A percentile compares a stretch with the other conserved stretches of the same genome.
These are phyloP conservation scores for Frankliniella intonsa DNA, from an alignment of 2,888 invertebrate species.

Conservation along the genomic window DNA sequence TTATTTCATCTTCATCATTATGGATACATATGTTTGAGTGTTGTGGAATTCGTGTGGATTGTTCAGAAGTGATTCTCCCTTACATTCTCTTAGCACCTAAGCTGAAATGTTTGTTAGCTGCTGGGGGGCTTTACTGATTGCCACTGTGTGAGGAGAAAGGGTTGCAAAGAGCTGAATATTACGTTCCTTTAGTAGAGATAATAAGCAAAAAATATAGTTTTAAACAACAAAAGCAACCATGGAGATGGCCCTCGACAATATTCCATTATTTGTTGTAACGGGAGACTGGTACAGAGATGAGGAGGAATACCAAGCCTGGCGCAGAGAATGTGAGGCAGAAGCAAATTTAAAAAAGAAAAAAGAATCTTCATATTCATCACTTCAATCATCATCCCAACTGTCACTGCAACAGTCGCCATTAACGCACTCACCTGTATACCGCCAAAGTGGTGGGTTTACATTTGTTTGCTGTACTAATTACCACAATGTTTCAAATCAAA, in stretches of 20 bases:
- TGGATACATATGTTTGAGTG: background rate
- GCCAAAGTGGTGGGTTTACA: slow-evolving; percentile 20
- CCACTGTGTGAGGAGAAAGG: background rate
- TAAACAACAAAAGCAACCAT: slow-evolving; percentile 35
- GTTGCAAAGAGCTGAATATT: slow-evolving; percentile 31
- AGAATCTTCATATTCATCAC: slow-evolving; percentile 30
- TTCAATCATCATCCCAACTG: slow-evolving; percentile 28
- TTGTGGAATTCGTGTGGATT: background rate
- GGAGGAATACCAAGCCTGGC: slow-evolving; percentile 37
- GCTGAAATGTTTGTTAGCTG: too few relatives aligned
- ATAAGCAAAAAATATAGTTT: slow-evolving; percentile 34
- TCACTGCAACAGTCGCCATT: slow-evolving; percentile 11
- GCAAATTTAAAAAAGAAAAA: slow-evolving; percentile 3
- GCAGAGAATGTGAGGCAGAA: slow-evolving; percentile 19
- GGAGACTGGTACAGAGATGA: slow-evolving; percentile 46
- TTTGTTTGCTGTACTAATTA: background rate
- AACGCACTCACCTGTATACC: slow-evolving; percentile 1
- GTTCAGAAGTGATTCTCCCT: background rate
- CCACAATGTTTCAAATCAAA: background rate
- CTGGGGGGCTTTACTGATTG: too few relatives aligned
- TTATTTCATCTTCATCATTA: background rate
- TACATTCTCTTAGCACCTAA: too few relatives aligned
- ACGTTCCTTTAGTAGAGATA: slow-evolving; percentile 35
- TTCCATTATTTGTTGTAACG: slow-evolving; percentile 47
- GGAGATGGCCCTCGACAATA: slow-evolving; percentile 45